These are phyloP conservation scores for Drosophila bocki DNA, from an alignment of 1,140 invertebrate species.

Conservation along the genomic window DNA sequence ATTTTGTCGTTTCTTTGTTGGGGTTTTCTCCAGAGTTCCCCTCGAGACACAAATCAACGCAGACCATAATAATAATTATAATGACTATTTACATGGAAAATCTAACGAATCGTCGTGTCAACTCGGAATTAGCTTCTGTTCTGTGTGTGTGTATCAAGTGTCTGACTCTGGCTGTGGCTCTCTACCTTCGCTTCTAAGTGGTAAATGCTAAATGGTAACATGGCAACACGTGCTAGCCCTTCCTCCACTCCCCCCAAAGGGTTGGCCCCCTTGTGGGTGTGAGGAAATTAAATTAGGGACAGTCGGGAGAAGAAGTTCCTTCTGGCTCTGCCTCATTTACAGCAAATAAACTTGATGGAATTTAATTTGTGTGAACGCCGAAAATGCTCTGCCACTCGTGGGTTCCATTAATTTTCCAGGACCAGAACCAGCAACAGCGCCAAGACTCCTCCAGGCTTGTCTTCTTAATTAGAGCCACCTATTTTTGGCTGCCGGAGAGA, in stretches of 20 bases:
- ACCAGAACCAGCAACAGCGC: background rate
- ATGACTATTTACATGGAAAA: slow-evolving; percentile 73
- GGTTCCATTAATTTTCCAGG: slow-evolving; percentile 60
- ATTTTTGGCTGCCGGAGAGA: slow-evolving; percentile 1
- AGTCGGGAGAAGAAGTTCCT: slow-evolving; percentile 11
- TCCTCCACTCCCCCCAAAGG: slow-evolving; percentile 3
- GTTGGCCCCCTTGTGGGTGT: background rate
- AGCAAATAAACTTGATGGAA: slow-evolving; percentile 75
- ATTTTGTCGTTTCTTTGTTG: slow-evolving; percentile 8
- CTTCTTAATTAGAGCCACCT: slow-evolving; percentile 66
- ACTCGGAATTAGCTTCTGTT: slow-evolving; percentile 25
- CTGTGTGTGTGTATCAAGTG: slow-evolving; percentile 13
- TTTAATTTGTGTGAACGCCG: slow-evolving; percentile 65
- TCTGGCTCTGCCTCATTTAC: slow-evolving; percentile 50
- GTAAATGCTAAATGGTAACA: slow-evolving; percentile 24
- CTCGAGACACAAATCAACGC: slow-evolving; percentile 20
- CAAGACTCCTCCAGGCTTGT: slow-evolving; percentile 22
- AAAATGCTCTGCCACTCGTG: slow-evolving; percentile 49
- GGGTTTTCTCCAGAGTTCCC: slow-evolving; percentile 1
- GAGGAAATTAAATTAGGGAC: slow-evolving; percentile 48
- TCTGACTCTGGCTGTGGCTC: slow-evolving; percentile 13
- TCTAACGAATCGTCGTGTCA: slow-evolving; percentile 26
- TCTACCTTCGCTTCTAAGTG: slow-evolving; percentile 28
- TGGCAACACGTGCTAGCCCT: slow-evolving; percentile 58
- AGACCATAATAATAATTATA: slow-evolving; percentile 69